Base-by-base conservation (phyloP, 2,797 vertebrate species). In the Poeciliopsis turneri region DNA sequence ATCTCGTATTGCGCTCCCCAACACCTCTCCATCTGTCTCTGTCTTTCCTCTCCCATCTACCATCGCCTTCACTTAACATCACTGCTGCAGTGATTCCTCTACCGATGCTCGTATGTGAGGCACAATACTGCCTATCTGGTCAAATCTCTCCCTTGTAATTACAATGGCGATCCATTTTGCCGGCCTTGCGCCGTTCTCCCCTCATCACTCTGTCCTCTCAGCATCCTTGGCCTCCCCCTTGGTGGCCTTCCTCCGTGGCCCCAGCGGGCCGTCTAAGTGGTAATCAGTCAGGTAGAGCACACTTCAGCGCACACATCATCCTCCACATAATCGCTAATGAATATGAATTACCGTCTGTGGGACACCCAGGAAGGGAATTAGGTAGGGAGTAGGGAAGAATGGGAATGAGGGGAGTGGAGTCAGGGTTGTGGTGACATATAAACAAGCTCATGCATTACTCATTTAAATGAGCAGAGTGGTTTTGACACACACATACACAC, bases 231-330 rank as follows among this genome's bases (percentile, higher is more conserved):
- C 75, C 84, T 83, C 72, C 82, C 82, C 79, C 78, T 84, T 41
- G 30, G 74, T 85, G 83, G 82, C 81, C 75, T 82, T 86, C 83
- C 83, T 84, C 77, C 79, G 79, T 72, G 84, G 88, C 80, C 88
- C 91, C 90, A 78, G 66, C 1, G 77, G 89, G 90, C 86, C 86
- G 69, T 87, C 90, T 92, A 93, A 95, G 94, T 94, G 93, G 87
- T 94, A 95, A 95, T 95, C 94, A 94, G 88, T 87, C 94, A 95
- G 94, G 94, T 96, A 94, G 92, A 92, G 90, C 88, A 95, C 94
- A 94, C 95, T 95, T 90, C 89, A 94, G 90, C 88, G 94, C 92
- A 80, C 94, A 92, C 92, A 93, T 94, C 93, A 92, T 90, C 91
- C 89, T 91, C 82, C 75, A 85, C 86, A 79, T 90, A 91, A 94